These are phyloP conservation scores for Notothenia rossii DNA, from an alignment of 2,113 vertebrate genomes.

Conservation along the genomic window DNA sequence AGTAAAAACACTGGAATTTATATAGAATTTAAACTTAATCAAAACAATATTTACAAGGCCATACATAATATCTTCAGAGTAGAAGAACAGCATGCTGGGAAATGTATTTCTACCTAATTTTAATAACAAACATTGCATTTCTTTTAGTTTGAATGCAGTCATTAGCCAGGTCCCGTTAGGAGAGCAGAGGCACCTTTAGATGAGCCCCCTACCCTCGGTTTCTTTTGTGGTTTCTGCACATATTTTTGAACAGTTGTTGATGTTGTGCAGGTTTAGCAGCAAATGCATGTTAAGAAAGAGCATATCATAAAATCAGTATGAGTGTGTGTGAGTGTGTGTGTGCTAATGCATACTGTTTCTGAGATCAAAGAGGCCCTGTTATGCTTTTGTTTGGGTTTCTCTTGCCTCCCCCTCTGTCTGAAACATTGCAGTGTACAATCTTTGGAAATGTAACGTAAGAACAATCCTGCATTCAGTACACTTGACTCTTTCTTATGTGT, in stretches of 20 bases:
- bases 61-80: background rate
- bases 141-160: slow-evolving; percentile 38
- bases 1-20: too few species aligned
- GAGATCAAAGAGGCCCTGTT: background rate
- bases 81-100: slow-evolving; percentile 47
- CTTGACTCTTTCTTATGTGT: too few species aligned
- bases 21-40: too few species aligned
- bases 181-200: slow-evolving; percentile 43
- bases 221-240: background rate
- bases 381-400: slow-evolving; percentile 42
- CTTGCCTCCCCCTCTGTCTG: background rate
- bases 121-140: background rate
- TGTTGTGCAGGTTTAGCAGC: slow-evolving; percentile 50
- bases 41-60: too few species aligned
- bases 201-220: background rate
- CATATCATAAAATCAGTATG: too few species aligned
- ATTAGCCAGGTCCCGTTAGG: slow-evolving; percentile 45
- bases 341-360: too few species aligned
- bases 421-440: background rate
- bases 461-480: background rate
- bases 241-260: slow-evolving; percentile 77
- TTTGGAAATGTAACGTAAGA: background rate
- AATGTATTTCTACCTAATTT: background rate
- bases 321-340: too few species aligned
- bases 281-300: slow-evolving; percentile 51